Evolutionary conservation across 2,888 invertebrate genomes (phyloP).

Genomic region (Anarsia innoxiella): DNA sequence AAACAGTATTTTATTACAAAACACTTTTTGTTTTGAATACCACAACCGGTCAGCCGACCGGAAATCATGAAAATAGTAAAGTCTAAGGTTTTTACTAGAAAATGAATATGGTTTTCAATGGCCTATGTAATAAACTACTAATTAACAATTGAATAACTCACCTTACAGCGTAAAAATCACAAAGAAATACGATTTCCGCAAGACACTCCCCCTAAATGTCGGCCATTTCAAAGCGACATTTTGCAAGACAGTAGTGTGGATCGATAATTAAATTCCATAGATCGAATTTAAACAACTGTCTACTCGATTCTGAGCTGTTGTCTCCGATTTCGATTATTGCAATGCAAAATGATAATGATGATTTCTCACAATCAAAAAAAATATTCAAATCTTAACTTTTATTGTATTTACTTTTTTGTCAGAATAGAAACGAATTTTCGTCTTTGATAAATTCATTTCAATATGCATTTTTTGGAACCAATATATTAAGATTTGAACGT

Average conservation of each 20-base stretch:
- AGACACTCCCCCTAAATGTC: conserved; percentile 74
- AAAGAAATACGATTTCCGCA: conserved; percentile 49
- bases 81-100: not conserved
- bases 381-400: too few species aligned
- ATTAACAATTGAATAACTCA: conserved; percentile 32
- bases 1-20: conserved; percentile 11
- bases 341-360: too few species aligned
- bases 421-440: too few species aligned
- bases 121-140: conserved; percentile 16
- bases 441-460: too few species aligned
- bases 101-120: not conserved
- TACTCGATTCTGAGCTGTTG: too few species aligned
- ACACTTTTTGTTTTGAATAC: conserved; percentile 69
- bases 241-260: conserved; percentile 18
- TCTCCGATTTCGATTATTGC: too few species aligned
- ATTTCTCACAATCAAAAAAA: too few species aligned
- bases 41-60: conserved; percentile 56
- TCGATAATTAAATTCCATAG: not conserved
- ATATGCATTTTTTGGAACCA: too few species aligned
- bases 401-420: too few species aligned
- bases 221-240: conserved; percentile 72
- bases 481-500: too few species aligned
- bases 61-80: conserved; percentile 37
- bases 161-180: conserved; percentile 48
- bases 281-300: not conserved